Conservation (phyloP, 2,113 vertebrate species). For the Morone saxatilis region DNA sequence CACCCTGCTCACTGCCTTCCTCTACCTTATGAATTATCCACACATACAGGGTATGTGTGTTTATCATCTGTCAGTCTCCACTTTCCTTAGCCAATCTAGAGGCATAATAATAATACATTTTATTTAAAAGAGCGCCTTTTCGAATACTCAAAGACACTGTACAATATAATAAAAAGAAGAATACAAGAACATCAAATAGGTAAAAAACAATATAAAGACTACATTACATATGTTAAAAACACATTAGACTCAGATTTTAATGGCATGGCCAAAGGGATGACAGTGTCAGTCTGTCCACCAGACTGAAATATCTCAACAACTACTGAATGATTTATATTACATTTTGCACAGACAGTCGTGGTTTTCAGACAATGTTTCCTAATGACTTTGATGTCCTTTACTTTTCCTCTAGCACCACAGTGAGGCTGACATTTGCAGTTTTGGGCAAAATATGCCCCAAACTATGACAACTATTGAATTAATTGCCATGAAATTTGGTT, state of each 20-base stretch:
- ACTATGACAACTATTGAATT: background rate
- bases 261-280: no score
- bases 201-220: no score
- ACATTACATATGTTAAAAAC: no score
- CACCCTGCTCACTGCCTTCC: constrained; percentile 37
- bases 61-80: background rate
- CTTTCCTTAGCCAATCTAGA: background rate
- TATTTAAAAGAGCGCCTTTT: no score
- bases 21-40: constrained; percentile 47
- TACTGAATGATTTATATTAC: no score
- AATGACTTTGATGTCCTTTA: background rate
- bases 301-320: no score
- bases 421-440: background rate
- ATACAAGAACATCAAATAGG: no score
- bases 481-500: background rate
- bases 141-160: no score
- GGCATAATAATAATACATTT: no score
- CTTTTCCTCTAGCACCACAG: background rate
- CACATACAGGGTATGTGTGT: constrained; percentile 32
- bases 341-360: background rate
- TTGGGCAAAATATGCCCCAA: background rate
- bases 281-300: no score
- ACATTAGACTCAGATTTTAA: no score
- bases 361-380: background rate
- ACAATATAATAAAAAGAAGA: no score